Conservation (phyloP, 2,113 vertebrate species). For the Capreolus pygargus region DNA sequence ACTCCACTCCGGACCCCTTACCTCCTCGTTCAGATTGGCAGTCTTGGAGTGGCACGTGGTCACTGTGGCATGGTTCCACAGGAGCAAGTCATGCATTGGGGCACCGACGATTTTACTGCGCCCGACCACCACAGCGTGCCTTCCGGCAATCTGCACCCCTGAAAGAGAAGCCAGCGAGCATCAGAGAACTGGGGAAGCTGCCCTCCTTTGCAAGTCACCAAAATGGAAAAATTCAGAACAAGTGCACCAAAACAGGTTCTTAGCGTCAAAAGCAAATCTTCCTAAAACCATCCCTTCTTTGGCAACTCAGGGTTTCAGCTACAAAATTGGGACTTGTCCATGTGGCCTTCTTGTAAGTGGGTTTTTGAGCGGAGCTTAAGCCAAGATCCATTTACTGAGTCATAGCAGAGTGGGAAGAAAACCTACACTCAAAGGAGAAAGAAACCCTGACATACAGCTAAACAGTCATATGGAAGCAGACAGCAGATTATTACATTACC, state of each 20-base stretch:
- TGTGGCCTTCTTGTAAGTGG: constrained; percentile 41
- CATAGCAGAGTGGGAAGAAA: constrained; percentile 67
- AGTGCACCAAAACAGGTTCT: not conserved
- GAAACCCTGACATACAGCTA: constrained; percentile 29
- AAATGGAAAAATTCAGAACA: not conserved
- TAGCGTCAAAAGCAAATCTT: not conserved
- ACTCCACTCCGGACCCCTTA: constrained; percentile 66
- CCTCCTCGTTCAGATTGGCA: constrained; percentile 88
- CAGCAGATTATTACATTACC: constrained; percentile 42
- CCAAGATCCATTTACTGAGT: constrained; percentile 66
- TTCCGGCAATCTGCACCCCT: constrained; percentile 93
- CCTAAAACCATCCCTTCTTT: not conserved
- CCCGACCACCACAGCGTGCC: constrained; percentile 93
- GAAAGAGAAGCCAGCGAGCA: not conserved
- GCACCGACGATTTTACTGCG: constrained; percentile 98
- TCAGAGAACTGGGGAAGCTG: not conserved
- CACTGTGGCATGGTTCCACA: constrained; percentile 96
- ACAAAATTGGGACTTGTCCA: not conserved
- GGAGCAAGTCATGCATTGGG: constrained; percentile 96
- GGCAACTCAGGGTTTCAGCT: not conserved
- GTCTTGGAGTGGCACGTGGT: constrained; percentile 98
- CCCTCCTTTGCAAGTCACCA: not conserved
- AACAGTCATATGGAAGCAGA: constrained; percentile 42
- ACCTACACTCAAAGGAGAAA: constrained; percentile 56
- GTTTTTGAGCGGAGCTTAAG: constrained; percentile 35